Evolutionary conservation across 2,797 vertebrate species (phyloP).

Genomic region (Brachyalestes nurse): DNA sequence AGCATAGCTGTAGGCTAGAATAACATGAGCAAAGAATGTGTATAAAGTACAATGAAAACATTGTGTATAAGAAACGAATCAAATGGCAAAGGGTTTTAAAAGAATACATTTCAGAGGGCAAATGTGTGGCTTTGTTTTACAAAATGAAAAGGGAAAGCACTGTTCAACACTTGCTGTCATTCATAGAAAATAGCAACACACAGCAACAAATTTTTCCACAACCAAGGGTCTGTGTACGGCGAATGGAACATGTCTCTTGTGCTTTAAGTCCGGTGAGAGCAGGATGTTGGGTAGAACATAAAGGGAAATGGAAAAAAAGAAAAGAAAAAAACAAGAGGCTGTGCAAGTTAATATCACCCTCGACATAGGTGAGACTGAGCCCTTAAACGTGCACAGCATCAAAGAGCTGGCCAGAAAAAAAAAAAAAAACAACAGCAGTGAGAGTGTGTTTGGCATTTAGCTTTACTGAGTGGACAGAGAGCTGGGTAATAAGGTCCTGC

Average conservation of each 20-base stretch:
- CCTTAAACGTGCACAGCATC: conserved; percentile 64
- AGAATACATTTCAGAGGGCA: neutral
- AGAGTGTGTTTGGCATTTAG: conserved; percentile 13
- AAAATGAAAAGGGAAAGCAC: neutral
- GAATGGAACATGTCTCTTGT: conserved; percentile 36
- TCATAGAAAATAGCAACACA: conserved; percentile 3
- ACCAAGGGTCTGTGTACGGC: conserved; percentile 16
- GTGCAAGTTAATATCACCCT: conserved; percentile 67
- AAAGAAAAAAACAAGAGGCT: conserved; percentile 62
- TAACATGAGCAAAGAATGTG: neutral
- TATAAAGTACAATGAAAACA: too few relatives aligned
- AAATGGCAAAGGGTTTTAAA: too few relatives aligned
- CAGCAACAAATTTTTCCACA: conserved; percentile 38
- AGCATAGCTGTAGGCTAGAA: neutral
- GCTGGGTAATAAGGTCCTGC: conserved; percentile 30
- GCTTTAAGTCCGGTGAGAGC: conserved; percentile 42
- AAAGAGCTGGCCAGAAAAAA: conserved; percentile 59
- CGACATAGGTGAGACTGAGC: conserved; percentile 51
- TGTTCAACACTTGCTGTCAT: neutral
- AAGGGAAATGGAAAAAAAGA: conserved; percentile 73
- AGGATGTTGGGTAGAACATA: conserved; percentile 61
- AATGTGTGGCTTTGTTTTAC: neutral
- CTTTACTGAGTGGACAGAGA: conserved; percentile 44
- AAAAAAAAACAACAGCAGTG: conserved; percentile 26
- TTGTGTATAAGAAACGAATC: too few relatives aligned